Base-by-base conservation (phyloP, 2,888 invertebrate species). In the Acleris emargana region DNA sequence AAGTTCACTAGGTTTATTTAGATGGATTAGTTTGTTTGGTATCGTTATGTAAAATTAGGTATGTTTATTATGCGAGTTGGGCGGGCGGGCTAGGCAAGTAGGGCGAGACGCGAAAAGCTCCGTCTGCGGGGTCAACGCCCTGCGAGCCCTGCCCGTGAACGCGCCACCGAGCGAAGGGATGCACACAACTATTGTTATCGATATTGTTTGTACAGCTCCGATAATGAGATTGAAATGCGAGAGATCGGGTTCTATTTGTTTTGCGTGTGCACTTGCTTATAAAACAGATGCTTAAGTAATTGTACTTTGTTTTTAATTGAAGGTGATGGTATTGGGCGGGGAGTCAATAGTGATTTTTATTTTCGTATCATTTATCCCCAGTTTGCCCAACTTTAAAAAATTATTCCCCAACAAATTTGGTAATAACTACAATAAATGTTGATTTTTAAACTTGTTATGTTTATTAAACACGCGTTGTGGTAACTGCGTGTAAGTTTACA, bases 81-180 rank as follows among this genome's bases (percentile, higher is more conserved):
- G 84, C 88, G 87, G 84, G 84, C 85, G 83, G 88, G 83, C 70
- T 88, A 68, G 72, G 72, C 70, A 67, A 71, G 69, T 75, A 89
- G 90, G 90, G 88, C 89, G 90, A 85, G 87, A 88, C 84, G 88
- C 85, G 86, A 87, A 87, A 88, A 86, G 85, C 88, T 84, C 71
- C 88, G 90, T 86, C 89, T 89, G 86, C 82, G 81, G 82, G 91
- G 89, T 91, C 91, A 88, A 82, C 82, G 91, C 80, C 88, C 91
- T 82, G 71, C 68, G 77, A 83, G 89, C 88, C 89, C 88, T 89
- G 91, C 88, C 89, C 89, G 84, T 90, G 89, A 91, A 91, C 86
- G 84, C 81, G 78, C 77, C 74, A 73, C 72, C 74, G 32, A 70
- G n/a, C n/a, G n/a, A 87, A 71, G 90, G 89, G 90, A 86, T 87